These are phyloP conservation scores for Psammodynastes pulverulentus DNA, from an alignment of 2,113 vertebrate genomes.

Conservation along the genomic window DNA sequence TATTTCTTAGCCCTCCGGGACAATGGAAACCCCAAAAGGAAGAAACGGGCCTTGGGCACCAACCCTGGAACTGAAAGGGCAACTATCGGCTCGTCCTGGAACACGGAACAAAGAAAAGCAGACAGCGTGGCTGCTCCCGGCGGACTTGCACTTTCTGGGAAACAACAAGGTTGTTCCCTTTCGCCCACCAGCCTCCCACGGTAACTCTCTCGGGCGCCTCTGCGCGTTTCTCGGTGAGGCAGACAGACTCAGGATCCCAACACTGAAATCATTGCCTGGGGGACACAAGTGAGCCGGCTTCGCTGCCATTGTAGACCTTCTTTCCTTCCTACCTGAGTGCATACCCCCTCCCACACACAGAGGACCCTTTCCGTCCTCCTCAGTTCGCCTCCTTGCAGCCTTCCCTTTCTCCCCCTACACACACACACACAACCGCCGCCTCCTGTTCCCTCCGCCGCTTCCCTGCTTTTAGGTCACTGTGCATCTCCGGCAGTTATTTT, in stretches of 20 bases:
- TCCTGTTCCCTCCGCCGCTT: conserved; percentile 32
- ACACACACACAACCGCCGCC: not conserved
- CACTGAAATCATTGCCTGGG: not conserved
- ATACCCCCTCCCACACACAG: too few species aligned
- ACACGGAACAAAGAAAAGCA: not conserved
- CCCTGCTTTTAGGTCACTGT: conserved; percentile 71
- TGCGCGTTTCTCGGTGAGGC: not conserved
- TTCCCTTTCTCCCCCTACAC: not conserved
- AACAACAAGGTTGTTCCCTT: not conserved
- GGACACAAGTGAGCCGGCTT: not conserved
- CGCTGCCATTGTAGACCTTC: not conserved
- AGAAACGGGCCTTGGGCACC: not conserved
- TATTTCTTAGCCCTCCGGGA: not conserved
- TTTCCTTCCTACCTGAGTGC: not conserved
- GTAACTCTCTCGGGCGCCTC: not conserved
- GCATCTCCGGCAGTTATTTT: conserved; percentile 73
- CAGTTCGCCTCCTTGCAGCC: not conserved
- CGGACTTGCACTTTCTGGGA: not conserved
- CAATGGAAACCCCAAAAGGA: not conserved
- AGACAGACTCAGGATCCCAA: not conserved
- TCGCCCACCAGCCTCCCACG: not conserved
- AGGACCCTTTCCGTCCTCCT: not conserved
- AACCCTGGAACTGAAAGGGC: not conserved
- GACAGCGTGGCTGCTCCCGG: not conserved
- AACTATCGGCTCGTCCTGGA: not conserved